Evolutionary conservation across 2,888 invertebrate genomes (phyloP), one percentile per base, ranked within the genome.

Genomic region (Operophtera brumata): DNA sequence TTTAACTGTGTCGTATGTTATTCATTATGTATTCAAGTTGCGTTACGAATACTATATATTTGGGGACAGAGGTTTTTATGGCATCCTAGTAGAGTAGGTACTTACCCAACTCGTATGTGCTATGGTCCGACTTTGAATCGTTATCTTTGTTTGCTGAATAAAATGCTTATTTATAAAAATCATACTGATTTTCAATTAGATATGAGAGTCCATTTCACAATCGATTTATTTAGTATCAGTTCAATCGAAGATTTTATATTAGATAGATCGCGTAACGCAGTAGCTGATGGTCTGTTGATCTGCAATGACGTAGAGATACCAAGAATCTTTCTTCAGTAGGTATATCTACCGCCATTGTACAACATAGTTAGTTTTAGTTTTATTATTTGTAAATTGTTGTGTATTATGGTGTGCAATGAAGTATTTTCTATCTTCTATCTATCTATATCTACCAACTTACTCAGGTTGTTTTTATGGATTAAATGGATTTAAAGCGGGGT

Each of bases 41-140:
- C 8, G 39, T 14, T 39, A 30, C 47, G 37, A 32, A 44, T 44
- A 34, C n/a, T n/a, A n/a, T n/a, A 44, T 32, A n/a, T 44, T 44
- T 43, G 10, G 32, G 6, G 7, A 30, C 30, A 32, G 6, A 34
- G n/a, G 14, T 43, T 43, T 32, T 4, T 20, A 20, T 9, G 14
- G 32, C 14, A 14, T 43, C 30, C 14, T 43, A 30, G 30, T 34
- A 32, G 20, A 32, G 34, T 43, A 32, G 14, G 14, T 20, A 14
- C n/a, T n/a, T 32, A 30, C 9, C 20, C 2, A 20, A 30, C 7
- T 30, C 26, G 6, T 14, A n/a, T 20, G 6, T 32, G 14, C n/a
- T n/a, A 14, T 7, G 3, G n/a, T 10, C n/a, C 14, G 34, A 34
- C 11, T 44, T 44, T 43, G 32, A 32, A 32, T 14, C 35, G 9